Percentiles rank a stretch among this genome's conserved stretches.
These are phyloP conservation scores for Perca schrenkii DNA, from an alignment of 2,113 vertebrate genomes.

Conservation along the genomic window DNA sequence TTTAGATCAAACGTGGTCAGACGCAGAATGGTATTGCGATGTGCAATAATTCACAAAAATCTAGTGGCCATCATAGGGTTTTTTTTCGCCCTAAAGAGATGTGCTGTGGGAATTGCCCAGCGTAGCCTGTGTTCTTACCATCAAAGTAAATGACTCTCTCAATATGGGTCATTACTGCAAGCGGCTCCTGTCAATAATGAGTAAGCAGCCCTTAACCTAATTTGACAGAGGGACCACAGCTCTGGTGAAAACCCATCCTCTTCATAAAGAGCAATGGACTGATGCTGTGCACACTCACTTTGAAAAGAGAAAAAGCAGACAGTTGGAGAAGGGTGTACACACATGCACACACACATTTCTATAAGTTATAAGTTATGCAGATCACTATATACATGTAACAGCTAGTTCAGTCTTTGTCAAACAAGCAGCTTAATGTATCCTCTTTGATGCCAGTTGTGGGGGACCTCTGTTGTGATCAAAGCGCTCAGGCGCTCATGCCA, in stretches of 20 bases:
- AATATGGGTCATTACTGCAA: slow-evolving; percentile 74
- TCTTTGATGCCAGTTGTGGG: slow-evolving; percentile 15
- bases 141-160: slow-evolving; percentile 75
- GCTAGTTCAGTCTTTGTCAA: slow-evolving; percentile 12
- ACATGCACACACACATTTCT: not conserved
- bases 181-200: slow-evolving; percentile 77
- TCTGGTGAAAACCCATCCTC: slow-evolving; percentile 71
- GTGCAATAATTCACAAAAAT: slow-evolving; percentile 62
- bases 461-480: slow-evolving; percentile 61
- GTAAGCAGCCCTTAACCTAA: slow-evolving; percentile 75
- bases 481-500: slow-evolving; percentile 54
- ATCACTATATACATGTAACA: not conserved
- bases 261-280: slow-evolving; percentile 64
- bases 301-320: slow-evolving; percentile 17
- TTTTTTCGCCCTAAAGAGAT: slow-evolving; percentile 50
- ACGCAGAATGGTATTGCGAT: slow-evolving; percentile 31
- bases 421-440: slow-evolving; percentile 20
- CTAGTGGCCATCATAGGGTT: slow-evolving; percentile 58
- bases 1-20: slow-evolving; percentile 68
- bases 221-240: slow-evolving; percentile 69
- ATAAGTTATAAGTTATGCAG: not conserved
- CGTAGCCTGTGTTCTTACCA: slow-evolving; percentile 65
- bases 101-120: slow-evolving; percentile 61
- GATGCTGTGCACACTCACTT: slow-evolving; percentile 32
- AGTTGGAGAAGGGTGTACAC: not conserved